Conservation (phyloP, 2,888 invertebrate species). For the Euzetes globulus region DNA sequence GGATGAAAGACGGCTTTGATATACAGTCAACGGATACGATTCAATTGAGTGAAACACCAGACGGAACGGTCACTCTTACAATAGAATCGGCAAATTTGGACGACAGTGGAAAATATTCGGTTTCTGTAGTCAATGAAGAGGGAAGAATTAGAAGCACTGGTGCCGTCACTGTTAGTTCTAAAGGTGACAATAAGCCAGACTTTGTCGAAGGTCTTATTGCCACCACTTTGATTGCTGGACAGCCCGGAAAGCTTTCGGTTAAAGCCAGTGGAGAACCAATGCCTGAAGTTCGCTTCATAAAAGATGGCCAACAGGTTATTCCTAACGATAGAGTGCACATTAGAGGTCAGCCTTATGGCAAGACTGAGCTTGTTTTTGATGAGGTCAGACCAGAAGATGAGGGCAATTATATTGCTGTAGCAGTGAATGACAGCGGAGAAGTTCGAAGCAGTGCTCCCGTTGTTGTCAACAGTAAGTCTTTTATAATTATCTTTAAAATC, state of each 20-base stretch:
- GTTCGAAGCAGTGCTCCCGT: slow-evolving; percentile 43
- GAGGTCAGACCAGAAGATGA: slow-evolving; percentile 62
- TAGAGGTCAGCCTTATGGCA: slow-evolving; percentile 50
- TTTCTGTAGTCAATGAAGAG: slow-evolving; percentile 62
- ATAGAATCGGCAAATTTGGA: slow-evolving; percentile 67
- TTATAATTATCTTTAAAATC: too few species aligned
- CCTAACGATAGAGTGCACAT: slow-evolving; percentile 46
- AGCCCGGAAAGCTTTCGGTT: slow-evolving; percentile 66
- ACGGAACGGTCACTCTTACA: slow-evolving; percentile 67
- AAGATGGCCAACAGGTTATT: slow-evolving; percentile 59
- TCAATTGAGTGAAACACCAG: slow-evolving; percentile 54
- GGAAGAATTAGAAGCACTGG: slow-evolving; percentile 40
- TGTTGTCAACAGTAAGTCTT: slow-evolving; percentile 40
- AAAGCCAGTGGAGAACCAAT: slow-evolving; percentile 50
- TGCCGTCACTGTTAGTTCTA: slow-evolving; percentile 31
- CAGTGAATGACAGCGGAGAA: slow-evolving; percentile 65
- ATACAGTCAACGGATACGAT: slow-evolving; percentile 39
- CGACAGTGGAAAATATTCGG: slow-evolving; percentile 82
- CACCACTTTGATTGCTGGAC: slow-evolving; percentile 61
- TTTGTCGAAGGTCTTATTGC: slow-evolving; percentile 50
- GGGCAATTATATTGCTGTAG: slow-evolving; percentile 71
- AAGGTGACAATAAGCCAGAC: slow-evolving; percentile 53
- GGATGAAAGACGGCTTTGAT: slow-evolving; percentile 43
- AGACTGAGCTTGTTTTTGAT: slow-evolving; percentile 50
- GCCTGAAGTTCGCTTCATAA: slow-evolving; percentile 43